Base-by-base conservation (phyloP, 2,113 vertebrate genomes). In the Maccullochella peelii region DNA sequence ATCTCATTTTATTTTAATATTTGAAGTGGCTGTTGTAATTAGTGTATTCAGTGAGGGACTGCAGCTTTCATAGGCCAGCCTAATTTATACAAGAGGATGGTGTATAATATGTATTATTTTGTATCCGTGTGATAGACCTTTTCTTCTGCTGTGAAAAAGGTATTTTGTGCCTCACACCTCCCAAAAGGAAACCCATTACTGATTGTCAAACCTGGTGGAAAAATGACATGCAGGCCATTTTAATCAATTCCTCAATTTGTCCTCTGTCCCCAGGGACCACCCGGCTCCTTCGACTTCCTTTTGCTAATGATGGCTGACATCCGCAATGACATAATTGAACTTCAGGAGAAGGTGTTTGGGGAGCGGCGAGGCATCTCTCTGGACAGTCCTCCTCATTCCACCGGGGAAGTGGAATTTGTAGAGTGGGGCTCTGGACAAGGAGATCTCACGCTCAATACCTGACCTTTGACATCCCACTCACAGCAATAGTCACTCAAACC, bases 241-340 rank as follows among this genome's bases (percentile, higher is more conserved):
- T 42, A 63, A 65, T 63, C 6, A 74, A 52, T 50, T 58, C 20
- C 49, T 52, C 54, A 23, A 11, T 38, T 44, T 65, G 1, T 42
- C 20, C 2, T 15, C 36, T 55, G 25, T 84, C 59, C 42, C 25
- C 87, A 96, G 95, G 96, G 95, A 47, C 95, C 96, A 1, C 96
- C 96, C 0, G 95, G 96, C 40, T 96, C 96, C 11, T 96, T 96
- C 0, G 95, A 96, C 89, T 96, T 96, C 89, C 94, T 96, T 3
- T 74, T 96, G 20, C 93, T 96, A 50, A 95, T 96, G 95, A 95
- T 96, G 94, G 96, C 96, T 0, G 95, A 96, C 89, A 95, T 96
- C 84, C 94, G 95, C 18, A 95, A 95, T 1, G 96, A 96, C 89
- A 96, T 96, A 68, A 95, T 94, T 18, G 95, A 96, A 67, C 92